These are phyloP conservation scores for Fulmarus glacialis DNA, from an alignment of 2,113 vertebrate species.

Conservation along the genomic window DNA sequence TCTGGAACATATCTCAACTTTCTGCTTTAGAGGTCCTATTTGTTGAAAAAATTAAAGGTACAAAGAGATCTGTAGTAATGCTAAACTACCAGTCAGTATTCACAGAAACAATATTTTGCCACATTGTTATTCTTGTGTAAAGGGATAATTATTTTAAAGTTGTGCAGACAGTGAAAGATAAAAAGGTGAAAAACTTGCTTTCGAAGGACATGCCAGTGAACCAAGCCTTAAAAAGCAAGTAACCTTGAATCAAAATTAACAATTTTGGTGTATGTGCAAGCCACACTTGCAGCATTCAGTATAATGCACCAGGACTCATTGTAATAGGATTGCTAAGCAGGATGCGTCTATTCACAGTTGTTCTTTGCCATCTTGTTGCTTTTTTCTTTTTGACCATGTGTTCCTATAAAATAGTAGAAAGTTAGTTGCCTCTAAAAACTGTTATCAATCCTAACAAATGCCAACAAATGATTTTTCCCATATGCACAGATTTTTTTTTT, in stretches of 20 bases:
- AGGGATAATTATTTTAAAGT: slow-evolving; percentile 36
- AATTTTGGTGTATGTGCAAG: not conserved
- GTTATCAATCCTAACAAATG: not conserved
- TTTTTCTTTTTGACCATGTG: not conserved
- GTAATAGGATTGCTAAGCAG: not conserved
- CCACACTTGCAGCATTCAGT: not conserved
- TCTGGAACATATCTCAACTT: not conserved
- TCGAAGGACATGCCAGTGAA: not conserved
- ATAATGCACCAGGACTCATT: not conserved
- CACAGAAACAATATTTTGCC: not conserved
- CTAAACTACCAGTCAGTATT: not conserved
- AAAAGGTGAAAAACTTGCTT: not conserved
- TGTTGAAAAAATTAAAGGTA: not conserved
- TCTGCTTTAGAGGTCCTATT: not conserved
- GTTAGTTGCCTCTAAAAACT: not conserved
- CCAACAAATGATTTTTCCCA: not conserved
- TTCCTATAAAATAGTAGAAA: slow-evolving; percentile 3
- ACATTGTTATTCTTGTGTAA: not conserved
- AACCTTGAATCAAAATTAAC: not conserved
- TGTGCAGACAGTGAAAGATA: not conserved
- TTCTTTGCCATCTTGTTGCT: not conserved
- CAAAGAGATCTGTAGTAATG: not conserved
- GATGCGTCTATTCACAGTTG: not conserved
- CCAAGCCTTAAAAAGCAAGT: not conserved
- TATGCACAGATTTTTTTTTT: not conserved